Base-by-base conservation (phyloP, 2,113 vertebrate species). In the Athene noctua region DNA sequence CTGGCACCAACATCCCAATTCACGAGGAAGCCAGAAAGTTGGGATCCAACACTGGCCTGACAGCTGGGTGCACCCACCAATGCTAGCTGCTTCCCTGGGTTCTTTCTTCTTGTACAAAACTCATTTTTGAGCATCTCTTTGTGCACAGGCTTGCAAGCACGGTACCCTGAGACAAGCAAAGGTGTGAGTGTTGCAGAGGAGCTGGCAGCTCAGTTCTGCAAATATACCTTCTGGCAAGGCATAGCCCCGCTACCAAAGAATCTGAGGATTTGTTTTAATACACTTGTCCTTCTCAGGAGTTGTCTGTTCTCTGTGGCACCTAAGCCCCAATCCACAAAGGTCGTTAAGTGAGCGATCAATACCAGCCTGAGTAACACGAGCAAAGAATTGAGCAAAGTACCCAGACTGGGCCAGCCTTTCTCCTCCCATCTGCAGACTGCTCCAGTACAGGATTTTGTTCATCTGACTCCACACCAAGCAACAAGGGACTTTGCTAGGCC, bases 31-130 rank as follows among this genome's bases (percentile, higher is more conserved):
- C 16, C 61, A 80, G 40, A 20, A 49, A 22, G 32, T 46, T 34
- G 47, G 38, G 34, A 80, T 32, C 34, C 65, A 34, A 9, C 46
- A 21, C 34, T 0, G 0, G 42, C 38, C 49, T 2, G 3, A 15
- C 0, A 0, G 32, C 9, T 2, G 67, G 55, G 19, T 44, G 67
- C 79, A 78, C 29, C 16, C 70, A 77, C 14, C 0, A 0, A 42
- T 10, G 47, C 21, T 19, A 66, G 18, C 38, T 34, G 47, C 40
- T 55, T 61, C 38, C 44, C 46, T 0, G 0, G 61, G 23, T 29
- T 18, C 16, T 27, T 68, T 22, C 77, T 80, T 52, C 73, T 75
- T 38, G 54, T 4, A 8, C 27, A 19, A 32, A 13, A 11, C 8
- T 32, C 66, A 9, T 21, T 72, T 67, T 9, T 23, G n/a, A 46